phyloP scores from a whole-genome alignment of 2,113 vertebrate species.

The Ammodytes marinus region DNA sequence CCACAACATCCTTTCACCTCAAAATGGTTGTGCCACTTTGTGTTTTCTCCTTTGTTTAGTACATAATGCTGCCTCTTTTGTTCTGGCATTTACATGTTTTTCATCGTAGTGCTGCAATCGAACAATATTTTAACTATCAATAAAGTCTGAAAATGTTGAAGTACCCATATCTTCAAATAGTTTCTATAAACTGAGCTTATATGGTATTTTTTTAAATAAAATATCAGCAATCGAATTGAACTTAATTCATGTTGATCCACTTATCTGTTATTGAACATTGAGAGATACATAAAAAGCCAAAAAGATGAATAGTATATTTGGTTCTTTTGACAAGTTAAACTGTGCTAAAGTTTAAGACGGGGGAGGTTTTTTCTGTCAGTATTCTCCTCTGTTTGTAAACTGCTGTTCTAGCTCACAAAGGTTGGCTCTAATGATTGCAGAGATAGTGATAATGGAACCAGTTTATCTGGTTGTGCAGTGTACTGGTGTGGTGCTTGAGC shows the following conservation, averaged over 20 bases:
- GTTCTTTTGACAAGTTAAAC: neutral
- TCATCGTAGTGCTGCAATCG: neutral
- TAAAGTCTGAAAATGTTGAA: neutral
- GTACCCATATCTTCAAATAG: neutral
- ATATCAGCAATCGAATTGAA: no score
- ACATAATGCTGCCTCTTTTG: neutral
- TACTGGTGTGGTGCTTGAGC: constrained; percentile 44
- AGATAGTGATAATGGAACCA: constrained; percentile 65
- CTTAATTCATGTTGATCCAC: neutral
- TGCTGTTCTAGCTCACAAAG: constrained; percentile 31
- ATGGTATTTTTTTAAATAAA: no score
- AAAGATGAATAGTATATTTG: neutral
- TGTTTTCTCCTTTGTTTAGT: neutral
- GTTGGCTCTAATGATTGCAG: neutral
- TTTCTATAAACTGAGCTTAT: neutral
- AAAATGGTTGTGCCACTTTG: neutral
- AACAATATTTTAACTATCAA: neutral
- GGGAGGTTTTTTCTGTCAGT: neutral
- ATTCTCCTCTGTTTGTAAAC: constrained; percentile 7
- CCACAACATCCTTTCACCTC: neutral
- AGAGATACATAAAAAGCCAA: neutral
- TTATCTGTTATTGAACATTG: neutral
- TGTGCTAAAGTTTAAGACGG: neutral
- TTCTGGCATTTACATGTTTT: neutral
- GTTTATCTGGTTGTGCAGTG: constrained; percentile 65